phyloP scores from a whole-genome alignment of 2,888 invertebrate species.

The Dexiosoma caninum region DNA sequence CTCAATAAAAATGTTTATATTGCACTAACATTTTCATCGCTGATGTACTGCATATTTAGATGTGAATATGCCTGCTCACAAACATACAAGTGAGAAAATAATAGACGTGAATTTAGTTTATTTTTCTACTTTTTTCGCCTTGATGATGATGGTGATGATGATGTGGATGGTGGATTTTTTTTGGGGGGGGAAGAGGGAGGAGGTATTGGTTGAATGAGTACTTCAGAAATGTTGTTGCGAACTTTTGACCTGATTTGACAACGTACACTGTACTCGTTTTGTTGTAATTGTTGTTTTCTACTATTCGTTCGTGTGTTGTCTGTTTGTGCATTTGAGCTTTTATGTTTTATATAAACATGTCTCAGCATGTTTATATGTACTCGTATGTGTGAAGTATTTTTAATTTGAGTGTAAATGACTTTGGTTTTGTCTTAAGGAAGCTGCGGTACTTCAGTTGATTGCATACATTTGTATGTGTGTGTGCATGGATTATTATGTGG shows the following conservation, averaged over 20 bases:
- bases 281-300: constrained; percentile 42
- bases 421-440: background rate
- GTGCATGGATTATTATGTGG: background rate
- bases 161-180: background rate
- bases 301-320: background rate
- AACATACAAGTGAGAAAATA: constrained; percentile 9
- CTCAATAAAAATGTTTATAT: background rate
- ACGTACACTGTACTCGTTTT: constrained; percentile 54
- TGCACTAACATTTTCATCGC: constrained; percentile 8
- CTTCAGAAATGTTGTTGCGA: constrained; percentile 65
- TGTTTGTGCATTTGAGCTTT: background rate
- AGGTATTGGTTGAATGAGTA: constrained; percentile 7
- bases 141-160: constrained; percentile 7
- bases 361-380: background rate
- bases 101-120: constrained; percentile 1
- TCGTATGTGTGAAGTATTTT: background rate
- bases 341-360: background rate
- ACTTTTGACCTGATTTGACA: constrained; percentile 75
- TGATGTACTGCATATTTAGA: background rate
- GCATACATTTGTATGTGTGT: background rate
- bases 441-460: background rate
- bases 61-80: too few species aligned
- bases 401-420: background rate
- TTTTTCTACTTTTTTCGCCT: constrained; percentile 14
- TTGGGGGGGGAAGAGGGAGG: background rate